These are phyloP conservation scores for Anneissia japonica DNA, from an alignment of 35 echinoderm and acorn worm species.

Conservation along the genomic window DNA sequence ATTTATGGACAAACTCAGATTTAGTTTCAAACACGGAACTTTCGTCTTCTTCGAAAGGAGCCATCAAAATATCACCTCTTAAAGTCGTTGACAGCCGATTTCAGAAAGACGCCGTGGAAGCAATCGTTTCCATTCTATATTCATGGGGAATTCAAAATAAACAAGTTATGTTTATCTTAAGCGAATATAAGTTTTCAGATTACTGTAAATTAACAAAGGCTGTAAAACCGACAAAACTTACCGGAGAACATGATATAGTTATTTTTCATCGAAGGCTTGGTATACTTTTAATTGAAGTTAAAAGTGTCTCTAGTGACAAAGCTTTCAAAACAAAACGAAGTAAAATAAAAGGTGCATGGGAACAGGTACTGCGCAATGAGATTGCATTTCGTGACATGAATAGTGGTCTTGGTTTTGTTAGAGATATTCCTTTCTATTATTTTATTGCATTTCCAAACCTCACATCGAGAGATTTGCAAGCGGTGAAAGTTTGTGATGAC, in stretches of 20 bases:
- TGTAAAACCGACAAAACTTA: constrained; percentile 12
- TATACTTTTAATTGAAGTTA: constrained; percentile 30
- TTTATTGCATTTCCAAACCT: constrained; percentile 47
- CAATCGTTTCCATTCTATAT: constrained; percentile 14
- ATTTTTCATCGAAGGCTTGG: constrained; percentile 35
- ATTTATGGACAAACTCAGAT: constrained; percentile 22
- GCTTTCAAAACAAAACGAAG: constrained; percentile 29
- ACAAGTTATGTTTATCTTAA: constrained; percentile 43
- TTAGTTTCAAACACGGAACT: background rate
- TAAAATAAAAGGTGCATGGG: constrained; percentile 25
- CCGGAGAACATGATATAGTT: constrained; percentile 34
- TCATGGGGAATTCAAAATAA: constrained; percentile 8
- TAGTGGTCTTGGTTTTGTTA: constrained; percentile 7
- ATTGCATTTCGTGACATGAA: constrained; percentile 43
- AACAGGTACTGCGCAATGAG: constrained; percentile 32
- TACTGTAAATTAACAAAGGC: constrained; percentile 17
- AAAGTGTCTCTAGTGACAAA: constrained; percentile 1
- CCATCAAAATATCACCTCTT: background rate
- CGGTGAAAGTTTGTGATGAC: constrained; percentile 17
- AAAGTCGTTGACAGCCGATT: constrained; percentile 20
- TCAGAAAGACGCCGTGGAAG: constrained; percentile 42
- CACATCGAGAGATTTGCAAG: background rate
- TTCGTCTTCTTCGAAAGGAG: background rate
- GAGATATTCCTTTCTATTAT: constrained; percentile 1
- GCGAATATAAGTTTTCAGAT: constrained; percentile 42